Base-by-base conservation (phyloP, 2,113 vertebrate species). In the Arvicanthis niloticus region DNA sequence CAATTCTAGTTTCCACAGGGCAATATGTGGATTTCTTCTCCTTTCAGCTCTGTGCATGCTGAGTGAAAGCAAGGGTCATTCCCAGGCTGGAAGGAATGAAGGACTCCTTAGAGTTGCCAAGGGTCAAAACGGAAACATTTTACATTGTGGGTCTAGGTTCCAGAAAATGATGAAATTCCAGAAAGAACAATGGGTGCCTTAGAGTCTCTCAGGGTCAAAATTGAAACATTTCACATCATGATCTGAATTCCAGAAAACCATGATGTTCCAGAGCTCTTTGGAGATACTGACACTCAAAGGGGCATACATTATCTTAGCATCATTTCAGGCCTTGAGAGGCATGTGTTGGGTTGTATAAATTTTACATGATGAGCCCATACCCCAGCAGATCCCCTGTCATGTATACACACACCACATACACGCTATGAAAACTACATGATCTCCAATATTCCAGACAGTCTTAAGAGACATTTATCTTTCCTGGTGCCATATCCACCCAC, bases 191-290 rank as follows among this genome's bases (percentile, higher is more conserved):
- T 22, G 65, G 67, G 19, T 29, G 2, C 42, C 13, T 92, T 51
- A 72, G 65, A 92, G 51, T 37, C 40, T 45, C 65, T 87, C 42
- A 96, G 24, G 51, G 80, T 96, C 82, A 87, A 78, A 92, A 77
- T 37, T 1, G 45, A 7, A 67, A 48, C 56, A 65, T 85, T 92
- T 93, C n/a, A 58, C 24, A 72, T 68, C 10, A 10, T 37, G 78
- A 65, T 95, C 85, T 91, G 67, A 65, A 77, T 87, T 95, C 45
- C 73, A 94, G 91, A 78, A 95, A 95, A 94, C 22, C 37, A 72
- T 67, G 68, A 87, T 16, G 86, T 89, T 92, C 40, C 73, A 70
- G 89, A 48, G 40, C 67, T 95, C 77, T 86, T 48, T 82, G 72
- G 58, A 95, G 95, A 91, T 37, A n/a, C 53, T 91, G 77, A 68